Percentiles rank a stretch among this genome's conserved stretches.
These are phyloP conservation scores for Fistularia tabacaria DNA, from an alignment of 2,797 vertebrate species.

Conservation along the genomic window DNA sequence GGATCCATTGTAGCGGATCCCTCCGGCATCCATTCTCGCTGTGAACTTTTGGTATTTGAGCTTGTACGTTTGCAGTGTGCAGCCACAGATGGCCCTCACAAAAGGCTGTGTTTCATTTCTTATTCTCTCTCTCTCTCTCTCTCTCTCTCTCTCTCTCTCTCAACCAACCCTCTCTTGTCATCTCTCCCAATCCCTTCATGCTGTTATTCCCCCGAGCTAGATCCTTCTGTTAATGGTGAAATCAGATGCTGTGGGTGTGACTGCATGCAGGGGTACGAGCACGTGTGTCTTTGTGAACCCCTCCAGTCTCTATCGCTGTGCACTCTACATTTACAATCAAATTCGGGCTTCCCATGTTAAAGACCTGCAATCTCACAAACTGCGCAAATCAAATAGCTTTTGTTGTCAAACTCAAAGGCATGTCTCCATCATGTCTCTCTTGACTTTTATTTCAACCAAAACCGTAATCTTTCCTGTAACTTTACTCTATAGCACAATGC, in stretches of 20 bases:
- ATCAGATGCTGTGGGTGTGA: conserved; percentile 41
- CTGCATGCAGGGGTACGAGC: conserved; percentile 6
- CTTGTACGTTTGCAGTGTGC: conserved; percentile 1
- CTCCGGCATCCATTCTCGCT: conserved; percentile 11
- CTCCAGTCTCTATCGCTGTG: background rate
- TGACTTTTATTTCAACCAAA: background rate
- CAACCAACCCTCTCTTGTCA: conserved; percentile 5
- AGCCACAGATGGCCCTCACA: background rate
- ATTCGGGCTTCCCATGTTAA: conserved; percentile 4
- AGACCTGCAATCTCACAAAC: background rate
- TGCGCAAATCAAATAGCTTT: conserved; percentile 1
- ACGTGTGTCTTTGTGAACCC: conserved; percentile 5
- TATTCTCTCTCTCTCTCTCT: conserved; percentile 19
- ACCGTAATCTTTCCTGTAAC: background rate
- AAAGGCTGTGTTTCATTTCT: conserved; percentile 3
- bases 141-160: conserved; percentile 18
- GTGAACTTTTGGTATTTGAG: conserved; percentile 5
- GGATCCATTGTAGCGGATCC: background rate
- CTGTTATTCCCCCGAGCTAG: conserved; percentile 34
- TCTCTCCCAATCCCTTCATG: conserved; percentile 20
- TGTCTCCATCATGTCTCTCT: too few relatives aligned
- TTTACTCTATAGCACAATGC: background rate
- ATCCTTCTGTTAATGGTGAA: conserved; percentile 51
- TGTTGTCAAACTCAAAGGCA: background rate
- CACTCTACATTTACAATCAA: conserved; percentile 3